Evolutionary conservation across 2,113 vertebrate species (phyloP).

Genomic region (Rhinoderma darwinii): DNA sequence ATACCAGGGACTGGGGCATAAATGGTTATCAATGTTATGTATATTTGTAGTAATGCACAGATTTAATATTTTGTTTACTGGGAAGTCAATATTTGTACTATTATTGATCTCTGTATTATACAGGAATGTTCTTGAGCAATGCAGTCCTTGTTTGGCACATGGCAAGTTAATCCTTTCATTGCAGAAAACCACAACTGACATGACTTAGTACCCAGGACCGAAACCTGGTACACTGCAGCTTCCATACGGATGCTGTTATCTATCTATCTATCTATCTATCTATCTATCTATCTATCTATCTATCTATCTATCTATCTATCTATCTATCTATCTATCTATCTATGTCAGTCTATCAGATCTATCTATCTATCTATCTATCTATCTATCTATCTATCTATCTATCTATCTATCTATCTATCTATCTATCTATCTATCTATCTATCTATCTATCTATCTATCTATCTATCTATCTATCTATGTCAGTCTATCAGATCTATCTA

Average conservation of each 20-base stretch:
- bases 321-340: neutral
- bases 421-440: neutral
- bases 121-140: neutral
- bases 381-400: neutral
- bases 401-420: neutral
- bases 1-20: neutral
- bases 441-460: too few species aligned
- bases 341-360: too few species aligned
- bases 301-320: neutral
- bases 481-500: too few species aligned
- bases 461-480: too few species aligned
- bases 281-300: too few species aligned
- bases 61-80: neutral
- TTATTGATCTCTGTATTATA: neutral
- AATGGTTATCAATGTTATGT: neutral
- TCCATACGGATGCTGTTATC: neutral
- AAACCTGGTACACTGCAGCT: constrained; percentile 23
- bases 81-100: neutral
- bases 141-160: neutral
- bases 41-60: neutral
- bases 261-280: neutral
- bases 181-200: constrained; percentile 33
- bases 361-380: neutral
- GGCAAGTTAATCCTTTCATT: neutral
- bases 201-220: constrained; percentile 19